Conservation (phyloP, 2,113 vertebrate species). For the Heliornis fulica region DNA sequence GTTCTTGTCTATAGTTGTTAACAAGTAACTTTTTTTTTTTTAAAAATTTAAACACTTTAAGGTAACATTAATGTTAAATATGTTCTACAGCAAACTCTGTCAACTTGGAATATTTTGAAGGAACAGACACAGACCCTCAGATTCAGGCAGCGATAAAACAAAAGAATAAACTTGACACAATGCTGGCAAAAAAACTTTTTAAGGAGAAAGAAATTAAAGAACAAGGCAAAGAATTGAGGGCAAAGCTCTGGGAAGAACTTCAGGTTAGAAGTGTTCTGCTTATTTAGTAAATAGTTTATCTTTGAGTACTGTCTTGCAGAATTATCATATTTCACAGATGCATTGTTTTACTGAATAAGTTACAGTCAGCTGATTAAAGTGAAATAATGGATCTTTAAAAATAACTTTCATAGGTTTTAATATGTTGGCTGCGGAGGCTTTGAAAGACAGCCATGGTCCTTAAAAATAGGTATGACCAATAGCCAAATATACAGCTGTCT, state of each 20-base stretch:
- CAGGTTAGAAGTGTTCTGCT: slow-evolving; percentile 70
- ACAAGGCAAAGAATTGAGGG: slow-evolving; percentile 79
- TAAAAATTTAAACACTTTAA: neutral
- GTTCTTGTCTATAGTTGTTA: neutral
- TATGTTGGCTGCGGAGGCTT: neutral
- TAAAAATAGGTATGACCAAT: neutral
- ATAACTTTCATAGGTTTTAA: neutral
- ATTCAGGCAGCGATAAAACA: slow-evolving; percentile 79
- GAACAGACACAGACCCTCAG: slow-evolving; percentile 57
- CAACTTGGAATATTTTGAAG: slow-evolving; percentile 20
- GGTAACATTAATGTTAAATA: neutral
- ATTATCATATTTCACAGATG: neutral
- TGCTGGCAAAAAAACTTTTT: slow-evolving; percentile 71
- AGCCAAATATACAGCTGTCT: neutral
- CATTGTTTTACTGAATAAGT: neutral
- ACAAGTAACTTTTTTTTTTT: neutral
- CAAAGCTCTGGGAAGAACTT: slow-evolving; percentile 83
- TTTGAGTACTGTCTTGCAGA: neutral
- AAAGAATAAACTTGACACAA: slow-evolving; percentile 84
- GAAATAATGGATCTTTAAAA: neutral
- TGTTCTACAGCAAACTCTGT: slow-evolving; percentile 1
- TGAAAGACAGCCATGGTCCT: neutral
- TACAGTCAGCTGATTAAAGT: neutral
- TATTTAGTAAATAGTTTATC: neutral
- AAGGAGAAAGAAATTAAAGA: slow-evolving; percentile 81